Conservation (phyloP, 1,140 invertebrate genomes). For the Saccostrea cuccullata region DNA sequence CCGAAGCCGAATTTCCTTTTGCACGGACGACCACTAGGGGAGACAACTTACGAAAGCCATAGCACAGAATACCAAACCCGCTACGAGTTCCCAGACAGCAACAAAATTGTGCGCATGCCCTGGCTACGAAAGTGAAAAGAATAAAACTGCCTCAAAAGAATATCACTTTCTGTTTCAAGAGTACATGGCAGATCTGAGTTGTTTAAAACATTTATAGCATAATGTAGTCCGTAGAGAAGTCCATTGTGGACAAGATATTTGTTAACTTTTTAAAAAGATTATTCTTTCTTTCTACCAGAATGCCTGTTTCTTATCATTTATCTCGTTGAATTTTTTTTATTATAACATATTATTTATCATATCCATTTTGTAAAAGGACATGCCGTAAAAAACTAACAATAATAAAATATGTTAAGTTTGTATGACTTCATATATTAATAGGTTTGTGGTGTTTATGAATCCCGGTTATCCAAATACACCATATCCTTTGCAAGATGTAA, state of each 20-base stretch:
- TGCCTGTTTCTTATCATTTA: not conserved
- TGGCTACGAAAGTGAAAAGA: constrained; percentile 68
- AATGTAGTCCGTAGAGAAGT: not conserved
- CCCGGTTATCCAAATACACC: too few species aligned
- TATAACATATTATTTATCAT: constrained; percentile 4
- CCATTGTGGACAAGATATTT: not conserved
- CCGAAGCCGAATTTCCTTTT: constrained; percentile 73
- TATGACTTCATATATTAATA: not conserved
- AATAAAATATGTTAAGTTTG: constrained; percentile 19
- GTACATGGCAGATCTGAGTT: not conserved
- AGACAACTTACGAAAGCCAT: constrained; percentile 60
- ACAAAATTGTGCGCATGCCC: constrained; percentile 73
- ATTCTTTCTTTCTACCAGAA: not conserved
- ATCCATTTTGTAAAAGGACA: not conserved
- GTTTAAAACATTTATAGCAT: not conserved
- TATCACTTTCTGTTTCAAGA: not conserved
- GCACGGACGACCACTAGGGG: constrained; percentile 73
- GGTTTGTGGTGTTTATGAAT: not conserved
- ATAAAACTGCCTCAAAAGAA: not conserved
- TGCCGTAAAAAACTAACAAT: not conserved
- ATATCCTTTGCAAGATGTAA: too few species aligned
- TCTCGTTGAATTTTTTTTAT: not conserved
- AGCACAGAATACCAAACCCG: constrained; percentile 75
- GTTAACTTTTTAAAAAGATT: not conserved
- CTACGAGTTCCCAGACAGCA: constrained; percentile 76